Evolutionary conservation across 2,888 invertebrate genomes (phyloP), one percentile per base, ranked within the genome.

Genomic region (Ptychoptera contaminata): DNA sequence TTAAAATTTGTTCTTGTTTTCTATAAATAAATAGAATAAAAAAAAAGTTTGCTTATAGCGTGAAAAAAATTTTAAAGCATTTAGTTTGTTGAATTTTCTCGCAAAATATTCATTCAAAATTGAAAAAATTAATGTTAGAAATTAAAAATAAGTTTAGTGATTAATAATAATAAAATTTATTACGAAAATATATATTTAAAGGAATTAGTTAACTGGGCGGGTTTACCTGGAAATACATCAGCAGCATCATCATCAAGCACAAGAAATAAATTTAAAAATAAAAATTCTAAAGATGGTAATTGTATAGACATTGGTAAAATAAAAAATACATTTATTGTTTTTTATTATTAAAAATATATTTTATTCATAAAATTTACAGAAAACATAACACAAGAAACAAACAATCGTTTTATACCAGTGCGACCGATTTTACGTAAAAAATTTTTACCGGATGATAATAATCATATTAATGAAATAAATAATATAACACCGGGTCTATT

Each of bases 381-480:
- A 15, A 50, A 50, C 44, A 47, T 51, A 43, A 51, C 55, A 47
- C 53, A 56, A 51, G 63, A 63, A 45, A 23, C 23, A 23, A 60
- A 60, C 50, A 63, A 61, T 50, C 57, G 63, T 32, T 63, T 58
- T 49, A 63, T 62, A 49, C 63, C 64, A 3, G 63, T 64, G 16
- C 58, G 64, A 31, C 64, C 64, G 36, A 60, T 63, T 50, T 63
- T 63, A 40, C 53, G 64, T 35, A 52, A 52, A 14, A 50, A 46
- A 41, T 45, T 47, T 9, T 40, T 46, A 23, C 48, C 44, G 30
- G 46, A 49, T 12, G 49, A 50, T 29, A 39, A 42, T 14, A 16
- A 34, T 16, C 36, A 40, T 30, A 8, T 48, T 16, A 45, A 47
- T 38, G 40, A 47, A 11, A 44, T 40, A n/a, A 42, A 42, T 36